Percentiles rank a stretch among this genome's conserved stretches.
These are phyloP conservation scores for Aphrophora alni DNA, from an alignment of 2,888 invertebrate genomes.

Conservation along the genomic window DNA sequence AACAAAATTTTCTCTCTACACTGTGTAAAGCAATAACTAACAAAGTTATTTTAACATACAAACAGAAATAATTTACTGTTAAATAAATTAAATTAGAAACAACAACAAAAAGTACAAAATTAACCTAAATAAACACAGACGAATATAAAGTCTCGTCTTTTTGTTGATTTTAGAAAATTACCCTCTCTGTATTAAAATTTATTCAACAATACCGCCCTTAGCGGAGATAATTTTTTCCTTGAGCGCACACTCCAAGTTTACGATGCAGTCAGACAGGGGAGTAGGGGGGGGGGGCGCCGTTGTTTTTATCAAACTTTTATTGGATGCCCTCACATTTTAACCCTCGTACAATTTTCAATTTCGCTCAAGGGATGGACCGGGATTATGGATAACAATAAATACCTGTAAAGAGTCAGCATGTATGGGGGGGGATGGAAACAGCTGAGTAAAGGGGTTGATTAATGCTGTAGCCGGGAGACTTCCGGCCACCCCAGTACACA, in stretches of 20 bases:
- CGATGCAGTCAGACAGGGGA: not conserved
- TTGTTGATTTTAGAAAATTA: not conserved
- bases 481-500: too few relatives aligned
- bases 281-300: not conserved
- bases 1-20: too few relatives aligned
- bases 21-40: too few relatives aligned
- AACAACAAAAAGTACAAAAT: too few relatives aligned
- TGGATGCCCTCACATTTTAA: not conserved
- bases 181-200: not conserved
- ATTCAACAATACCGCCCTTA: not conserved
- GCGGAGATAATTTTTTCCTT: not conserved
- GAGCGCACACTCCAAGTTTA: not conserved
- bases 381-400: constrained; percentile 9
- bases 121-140: too few relatives aligned
- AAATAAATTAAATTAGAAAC: too few relatives aligned
- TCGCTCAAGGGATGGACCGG: not conserved
- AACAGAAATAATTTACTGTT: too few relatives aligned
- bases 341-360: not conserved
- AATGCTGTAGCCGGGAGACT: too few relatives aligned
- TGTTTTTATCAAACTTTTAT: not conserved
- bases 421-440: too few relatives aligned
- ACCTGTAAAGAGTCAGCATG: not conserved
- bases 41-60: too few relatives aligned
- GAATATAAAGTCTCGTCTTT: not conserved
- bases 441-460: too few relatives aligned